A percentile compares a stretch with the other conserved stretches of the same genome.
These are phyloP conservation scores for Eonycteris spelaea DNA, from an alignment of 2,113 vertebrate species.

Conservation along the genomic window DNA sequence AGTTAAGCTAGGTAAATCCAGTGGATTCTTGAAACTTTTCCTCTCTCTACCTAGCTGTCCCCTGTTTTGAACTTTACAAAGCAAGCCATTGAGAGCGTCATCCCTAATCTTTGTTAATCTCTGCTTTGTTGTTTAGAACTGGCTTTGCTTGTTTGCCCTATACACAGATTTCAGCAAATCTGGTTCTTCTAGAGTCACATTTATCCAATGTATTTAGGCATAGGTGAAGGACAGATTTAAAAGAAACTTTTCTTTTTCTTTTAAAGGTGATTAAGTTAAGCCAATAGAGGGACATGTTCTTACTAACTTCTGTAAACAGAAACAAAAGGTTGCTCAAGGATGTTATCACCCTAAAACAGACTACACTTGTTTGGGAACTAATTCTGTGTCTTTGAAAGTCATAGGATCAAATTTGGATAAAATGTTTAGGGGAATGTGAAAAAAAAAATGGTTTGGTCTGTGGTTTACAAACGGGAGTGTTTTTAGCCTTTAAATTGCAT, in stretches of 20 bases:
- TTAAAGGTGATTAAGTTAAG: background rate
- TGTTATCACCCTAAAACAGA: background rate
- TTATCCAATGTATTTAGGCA: background rate
- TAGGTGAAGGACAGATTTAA: background rate
- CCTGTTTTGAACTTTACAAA: background rate
- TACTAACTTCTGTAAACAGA: conserved; percentile 18
- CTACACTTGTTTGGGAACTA: conserved; percentile 27
- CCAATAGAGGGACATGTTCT: background rate
- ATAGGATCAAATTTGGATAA: conserved; percentile 8
- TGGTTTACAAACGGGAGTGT: conserved; percentile 61
- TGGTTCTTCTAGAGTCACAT: background rate
- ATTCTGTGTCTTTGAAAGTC: conserved; percentile 35
- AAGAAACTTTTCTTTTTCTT: background rate
- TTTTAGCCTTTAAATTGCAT: conserved; percentile 78
- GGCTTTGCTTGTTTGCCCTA: conserved; percentile 8
- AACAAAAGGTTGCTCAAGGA: background rate
- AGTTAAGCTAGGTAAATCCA: background rate
- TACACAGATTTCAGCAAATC: background rate
- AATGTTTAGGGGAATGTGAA: background rate
- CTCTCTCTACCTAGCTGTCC: background rate
- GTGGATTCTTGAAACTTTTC: background rate
- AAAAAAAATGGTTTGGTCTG: background rate
- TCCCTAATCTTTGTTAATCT: background rate
- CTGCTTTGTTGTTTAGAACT: conserved; percentile 37
- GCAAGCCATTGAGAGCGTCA: background rate